Base-by-base conservation (phyloP, 2,797 vertebrate species). In the Esox lucius region DNA sequence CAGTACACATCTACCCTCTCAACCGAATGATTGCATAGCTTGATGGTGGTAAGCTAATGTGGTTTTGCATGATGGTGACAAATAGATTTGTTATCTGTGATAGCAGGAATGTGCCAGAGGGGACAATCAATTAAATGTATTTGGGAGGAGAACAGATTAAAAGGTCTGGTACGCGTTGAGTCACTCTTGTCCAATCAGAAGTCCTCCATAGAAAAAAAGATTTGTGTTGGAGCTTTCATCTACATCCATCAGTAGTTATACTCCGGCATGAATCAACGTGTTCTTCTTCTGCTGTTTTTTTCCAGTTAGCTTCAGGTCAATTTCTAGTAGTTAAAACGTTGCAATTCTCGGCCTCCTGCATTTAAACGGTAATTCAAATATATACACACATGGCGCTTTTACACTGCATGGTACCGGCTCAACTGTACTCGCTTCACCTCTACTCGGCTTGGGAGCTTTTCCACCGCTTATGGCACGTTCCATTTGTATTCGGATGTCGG, bases 321-420 rank as follows among this genome's bases (percentile, higher is more conserved):
- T 49, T 62, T 73, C n/a, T 12, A 59, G 46, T 39, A 71, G 51
- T 56, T 81, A 8, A 78, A 70, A 70, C 69, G 70, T 70, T 78
- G 53, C 75, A 26, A 70, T 59, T 35, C 56, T 46, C 26, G 19
- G 59, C 33, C 75, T 16, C 13, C 17, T 48, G 62, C 61, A 51
- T 77, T 71, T 46, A 3, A 46, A 46, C 42, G 7, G 11, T 8
- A 8, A 8, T 39, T 2, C 42, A 12, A 46, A 46, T 46, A 46
- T 46, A 46, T 42, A 46, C 42, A 12, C 35, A 3, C 8, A 8
- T n/a, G n/a, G n/a, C n/a, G n/a, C n/a, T n/a, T n/a, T n/a, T n/a
- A n/a, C n/a, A n/a, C n/a, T n/a, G n/a, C n/a, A n/a, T n/a, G n/a
- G n/a, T n/a, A n/a, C n/a, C n/a, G n/a, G n/a, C n/a, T n/a, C n/a